Base-by-base conservation (phyloP, 2,797 vertebrate species). In the Characodon lateralis region DNA sequence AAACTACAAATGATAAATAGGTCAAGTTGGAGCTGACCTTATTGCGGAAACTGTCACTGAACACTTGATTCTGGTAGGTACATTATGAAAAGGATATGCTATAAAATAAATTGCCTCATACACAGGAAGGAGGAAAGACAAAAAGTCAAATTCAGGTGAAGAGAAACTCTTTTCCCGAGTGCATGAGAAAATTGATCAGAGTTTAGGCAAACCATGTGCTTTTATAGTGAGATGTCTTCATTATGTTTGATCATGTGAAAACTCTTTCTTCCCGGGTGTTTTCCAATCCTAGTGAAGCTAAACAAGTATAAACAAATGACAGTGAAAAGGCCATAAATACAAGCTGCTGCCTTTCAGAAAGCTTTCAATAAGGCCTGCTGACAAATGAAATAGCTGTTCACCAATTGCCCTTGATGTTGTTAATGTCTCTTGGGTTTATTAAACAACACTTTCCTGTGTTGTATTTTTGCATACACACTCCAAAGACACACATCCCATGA, bases 351-450 rank as follows among this genome's bases (percentile, higher is more conserved):
- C 87, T 85, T 87, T 92, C 90, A 90, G 87, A 83, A 87, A 93
- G 80, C 63, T 50, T 81, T 94, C 90, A 91, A 93, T 94, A 93
- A 82, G 80, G 90, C 85, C 85, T 78, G 82, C 56, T 91, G 90
- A 92, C 79, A 91, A 91, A 94, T 93, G 76, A 93, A 93, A 90
- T 91, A 84, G 88, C 90, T 82, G 73, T 87, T 91, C 87, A 89
- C 90, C 89, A 91, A 92, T 91, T 83, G 87, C 89, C 88, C 59
- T 16, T 66, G 78, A 88, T 89, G 90, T 86, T 92, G 89, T 93
- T 95, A 94, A 91, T 91, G 89, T 91, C 86, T 85, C 82, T 83
- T 77, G 78, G 89, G 88, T 92, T 93, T 94, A 94, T 95, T 95
- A 95, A 93, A 89, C 87, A 88, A 86, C 77, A 86, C 81, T 89